A percentile compares a stretch with the other conserved stretches of the same genome.
Evolutionary conservation across 2,113 vertebrate species (phyloP).

Genomic region (Corythaixoides concolor): DNA sequence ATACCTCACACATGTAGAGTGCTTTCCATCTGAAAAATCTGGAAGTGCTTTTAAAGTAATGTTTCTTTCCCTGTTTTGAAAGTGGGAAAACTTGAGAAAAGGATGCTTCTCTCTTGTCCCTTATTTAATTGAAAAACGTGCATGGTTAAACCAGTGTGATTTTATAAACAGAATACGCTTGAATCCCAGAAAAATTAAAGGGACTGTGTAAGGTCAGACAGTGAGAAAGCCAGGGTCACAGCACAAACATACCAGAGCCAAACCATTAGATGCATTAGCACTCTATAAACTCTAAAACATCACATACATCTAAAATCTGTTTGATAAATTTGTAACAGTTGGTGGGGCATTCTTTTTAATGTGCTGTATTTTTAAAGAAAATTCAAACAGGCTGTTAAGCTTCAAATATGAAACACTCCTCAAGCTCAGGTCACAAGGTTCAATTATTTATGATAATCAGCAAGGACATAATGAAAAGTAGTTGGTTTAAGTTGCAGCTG

Average conservation of each 20-base stretch:
- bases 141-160: background rate
- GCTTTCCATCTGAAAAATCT: background rate
- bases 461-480: background rate
- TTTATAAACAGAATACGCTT: background rate
- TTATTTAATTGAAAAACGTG: background rate
- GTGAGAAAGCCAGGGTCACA: background rate
- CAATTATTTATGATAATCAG: background rate
- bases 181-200: background rate
- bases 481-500: background rate
- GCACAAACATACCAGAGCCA: background rate
- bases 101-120: background rate
- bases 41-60: background rate
- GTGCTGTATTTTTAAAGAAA: background rate
- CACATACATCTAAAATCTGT: background rate
- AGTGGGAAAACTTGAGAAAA: background rate
- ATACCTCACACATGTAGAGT: background rate
- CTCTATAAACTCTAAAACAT: background rate
- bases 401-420: background rate
- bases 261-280: background rate
- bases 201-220: background rate
- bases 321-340: constrained; percentile 16
- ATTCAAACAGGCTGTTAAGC: background rate
- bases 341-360: background rate
- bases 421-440: background rate
- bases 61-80: background rate